phyloP scores from a whole-genome alignment of 2,113 vertebrate genomes.

The Tachysurus vachellii region DNA sequence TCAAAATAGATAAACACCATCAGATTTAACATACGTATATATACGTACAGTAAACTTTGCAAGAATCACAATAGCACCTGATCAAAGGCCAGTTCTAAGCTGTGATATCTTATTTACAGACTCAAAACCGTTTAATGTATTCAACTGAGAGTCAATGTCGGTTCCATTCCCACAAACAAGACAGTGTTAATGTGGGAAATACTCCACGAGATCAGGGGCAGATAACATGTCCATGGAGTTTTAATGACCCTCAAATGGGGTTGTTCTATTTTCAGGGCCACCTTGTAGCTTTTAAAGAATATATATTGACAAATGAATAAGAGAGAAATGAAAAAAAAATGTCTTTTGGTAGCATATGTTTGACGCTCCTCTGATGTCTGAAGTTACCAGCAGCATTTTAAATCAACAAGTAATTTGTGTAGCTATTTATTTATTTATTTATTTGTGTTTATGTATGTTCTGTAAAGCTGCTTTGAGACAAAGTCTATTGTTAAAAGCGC shows the following conservation, averaged over 20 bases:
- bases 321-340: not conserved
- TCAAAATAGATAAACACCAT: not conserved
- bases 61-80: not conserved
- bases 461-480: not conserved
- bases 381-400: not conserved
- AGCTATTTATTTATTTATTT: no score
- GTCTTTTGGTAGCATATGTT: not conserved
- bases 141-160: constrained; percentile 1
- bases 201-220: constrained; percentile 28
- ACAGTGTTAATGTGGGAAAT: constrained; percentile 47
- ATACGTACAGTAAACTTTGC: not conserved
- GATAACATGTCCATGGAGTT: constrained; percentile 22
- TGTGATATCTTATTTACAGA: not conserved
- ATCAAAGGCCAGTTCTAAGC: not conserved
- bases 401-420: not conserved
- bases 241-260: constrained; percentile 37
- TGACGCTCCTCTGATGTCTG: not conserved
- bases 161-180: constrained; percentile 49
- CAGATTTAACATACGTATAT: not conserved
- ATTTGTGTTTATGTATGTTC: not conserved
- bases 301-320: constrained; percentile 1
- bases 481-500: no score
- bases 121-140: constrained; percentile 38
- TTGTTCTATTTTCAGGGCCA: not conserved
- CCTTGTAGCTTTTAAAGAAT: not conserved